These are phyloP conservation scores for Meiosimyza decipiens DNA, from an alignment of 2,888 invertebrate species.

Conservation along the genomic window DNA sequence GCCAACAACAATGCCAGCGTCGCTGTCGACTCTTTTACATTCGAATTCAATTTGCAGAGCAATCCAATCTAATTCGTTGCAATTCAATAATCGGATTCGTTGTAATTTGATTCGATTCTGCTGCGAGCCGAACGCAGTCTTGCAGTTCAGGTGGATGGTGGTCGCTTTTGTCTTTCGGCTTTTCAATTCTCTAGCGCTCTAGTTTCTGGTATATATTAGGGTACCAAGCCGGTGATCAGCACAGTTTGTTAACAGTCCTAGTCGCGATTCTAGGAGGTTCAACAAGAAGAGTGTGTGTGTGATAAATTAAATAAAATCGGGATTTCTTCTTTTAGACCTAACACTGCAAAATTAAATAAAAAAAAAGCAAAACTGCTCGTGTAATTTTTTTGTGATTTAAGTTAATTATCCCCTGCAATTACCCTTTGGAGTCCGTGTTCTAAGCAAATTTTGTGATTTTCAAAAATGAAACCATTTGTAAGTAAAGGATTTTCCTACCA, in stretches of 20 bases:
- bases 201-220: constrained; percentile 64
- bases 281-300: constrained; percentile 55
- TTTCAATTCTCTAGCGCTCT: constrained; percentile 30
- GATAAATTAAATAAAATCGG: constrained; percentile 23
- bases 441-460: constrained; percentile 51
- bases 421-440: constrained; percentile 1
- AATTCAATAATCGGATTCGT: constrained; percentile 30
- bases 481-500: constrained; percentile 50
- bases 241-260: constrained; percentile 69
- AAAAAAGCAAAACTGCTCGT: constrained; percentile 30
- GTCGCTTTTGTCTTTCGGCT: constrained; percentile 42
- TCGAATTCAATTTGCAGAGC: constrained; percentile 8
- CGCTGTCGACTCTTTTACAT: not conserved
- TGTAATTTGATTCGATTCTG: constrained; percentile 30
- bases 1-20: not conserved
- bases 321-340: constrained; percentile 5
- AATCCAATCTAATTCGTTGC: constrained; percentile 29
- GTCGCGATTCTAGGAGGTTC: constrained; percentile 68
- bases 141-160: constrained; percentile 31
- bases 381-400: constrained; percentile 22
- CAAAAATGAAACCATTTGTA: constrained; percentile 65
- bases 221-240: constrained; percentile 61
- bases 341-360: not conserved
- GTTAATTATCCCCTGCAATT: constrained; percentile 11
- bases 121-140: constrained; percentile 24